A percentile compares a stretch with the other conserved stretches of the same genome.
phyloP scores from a whole-genome alignment of 2,888 invertebrate species.

The Noctua pronuba region DNA sequence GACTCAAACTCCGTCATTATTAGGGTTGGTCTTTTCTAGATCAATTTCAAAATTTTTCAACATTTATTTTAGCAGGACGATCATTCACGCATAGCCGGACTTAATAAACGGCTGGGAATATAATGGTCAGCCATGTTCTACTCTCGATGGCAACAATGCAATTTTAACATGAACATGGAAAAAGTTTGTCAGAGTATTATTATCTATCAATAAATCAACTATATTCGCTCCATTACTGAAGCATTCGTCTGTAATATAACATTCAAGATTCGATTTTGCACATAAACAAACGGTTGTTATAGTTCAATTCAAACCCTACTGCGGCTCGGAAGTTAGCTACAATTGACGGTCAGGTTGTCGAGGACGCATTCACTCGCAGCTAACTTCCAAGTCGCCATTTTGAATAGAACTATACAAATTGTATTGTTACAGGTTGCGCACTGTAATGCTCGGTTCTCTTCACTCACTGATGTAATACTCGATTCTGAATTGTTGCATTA shows the following conservation, averaged over 20 bases:
- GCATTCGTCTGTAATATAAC: not conserved
- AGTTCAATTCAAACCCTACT: no score
- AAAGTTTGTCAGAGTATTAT: not conserved
- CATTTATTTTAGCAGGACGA: not conserved
- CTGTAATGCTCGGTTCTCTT: not conserved
- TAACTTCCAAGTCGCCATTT: not conserved
- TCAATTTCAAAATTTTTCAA: not conserved
- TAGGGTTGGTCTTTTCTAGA: not conserved
- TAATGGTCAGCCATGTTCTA: not conserved
- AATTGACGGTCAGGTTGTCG: no score
- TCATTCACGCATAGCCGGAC: not conserved
- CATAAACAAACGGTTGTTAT: not conserved
- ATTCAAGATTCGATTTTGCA: not conserved
- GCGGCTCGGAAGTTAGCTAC: no score
- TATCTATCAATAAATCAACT: not conserved
- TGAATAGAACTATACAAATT: not conserved
- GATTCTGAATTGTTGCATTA: not conserved
- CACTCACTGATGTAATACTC: not conserved
- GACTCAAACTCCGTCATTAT: not conserved
- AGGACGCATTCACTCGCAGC: not conserved
- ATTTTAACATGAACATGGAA: not conserved
- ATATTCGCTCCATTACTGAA: rapidly evolving
- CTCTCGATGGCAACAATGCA: not conserved
- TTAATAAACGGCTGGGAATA: not conserved
- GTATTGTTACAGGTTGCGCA: not conserved